These are phyloP conservation scores for Aphelinus certus DNA, from an alignment of 1,140 invertebrate species.

Conservation along the genomic window DNA sequence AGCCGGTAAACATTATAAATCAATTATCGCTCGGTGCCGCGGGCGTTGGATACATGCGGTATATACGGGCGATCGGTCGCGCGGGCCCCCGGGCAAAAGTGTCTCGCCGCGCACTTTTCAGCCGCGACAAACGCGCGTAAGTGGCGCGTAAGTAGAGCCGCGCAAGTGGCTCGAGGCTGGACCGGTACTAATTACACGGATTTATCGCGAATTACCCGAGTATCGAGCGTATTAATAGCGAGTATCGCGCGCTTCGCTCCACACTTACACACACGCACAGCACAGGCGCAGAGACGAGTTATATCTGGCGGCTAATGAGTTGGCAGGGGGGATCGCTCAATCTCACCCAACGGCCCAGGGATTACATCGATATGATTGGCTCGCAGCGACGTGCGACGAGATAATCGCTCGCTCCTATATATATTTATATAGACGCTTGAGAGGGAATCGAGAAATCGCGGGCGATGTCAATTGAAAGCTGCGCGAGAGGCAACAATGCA, in stretches of 20 bases:
- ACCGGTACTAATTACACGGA: conserved; percentile 4
- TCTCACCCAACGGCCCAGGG: not conserved
- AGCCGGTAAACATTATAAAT: not conserved
- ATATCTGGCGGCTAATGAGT: conserved; percentile 14
- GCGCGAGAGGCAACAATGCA: too few species aligned
- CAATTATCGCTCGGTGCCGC: not conserved
- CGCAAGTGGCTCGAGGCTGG: too few species aligned
- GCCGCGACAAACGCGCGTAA: not conserved
- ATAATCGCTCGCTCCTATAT: too few species aligned
- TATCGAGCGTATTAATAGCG: conserved; percentile 21
- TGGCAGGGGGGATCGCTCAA: conserved; percentile 13
- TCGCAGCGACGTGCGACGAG: not conserved
- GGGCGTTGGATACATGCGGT: conserved; percentile 1
- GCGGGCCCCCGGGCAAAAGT: too few species aligned
- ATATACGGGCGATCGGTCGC: too few species aligned
- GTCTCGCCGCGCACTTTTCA: not conserved
- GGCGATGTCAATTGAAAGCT: too few species aligned
- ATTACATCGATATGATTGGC: not conserved
- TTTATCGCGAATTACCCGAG: conserved; percentile 1
- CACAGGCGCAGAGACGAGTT: too few species aligned
- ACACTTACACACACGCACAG: too few species aligned
- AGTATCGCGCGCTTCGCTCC: not conserved
- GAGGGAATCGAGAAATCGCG: too few species aligned
- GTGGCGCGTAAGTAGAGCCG: not conserved
- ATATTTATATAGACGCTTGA: too few species aligned